Percentiles rank a stretch among this genome's conserved stretches.
Conservation (phyloP, 2,797 vertebrate genomes). For the Heteromormyrus szaboi region DNA sequence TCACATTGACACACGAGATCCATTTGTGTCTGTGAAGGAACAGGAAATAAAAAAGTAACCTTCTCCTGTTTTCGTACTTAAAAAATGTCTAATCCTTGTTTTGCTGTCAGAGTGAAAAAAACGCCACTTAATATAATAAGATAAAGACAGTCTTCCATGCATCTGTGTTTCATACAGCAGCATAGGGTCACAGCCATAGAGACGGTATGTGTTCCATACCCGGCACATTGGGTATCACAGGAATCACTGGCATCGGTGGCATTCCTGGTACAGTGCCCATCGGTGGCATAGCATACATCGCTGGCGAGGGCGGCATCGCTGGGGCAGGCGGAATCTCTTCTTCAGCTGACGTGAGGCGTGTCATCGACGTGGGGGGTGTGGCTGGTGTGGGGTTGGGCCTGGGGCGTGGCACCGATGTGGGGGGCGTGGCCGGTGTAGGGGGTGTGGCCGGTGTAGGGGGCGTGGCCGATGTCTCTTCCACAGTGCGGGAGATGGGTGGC, state of each 20-base stretch:
- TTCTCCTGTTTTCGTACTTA: neutral
- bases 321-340: neutral
- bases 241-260: slow-evolving; percentile 22
- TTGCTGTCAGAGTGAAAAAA: neutral
- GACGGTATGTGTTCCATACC: neutral
- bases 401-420: slow-evolving; percentile 3
- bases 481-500: neutral
- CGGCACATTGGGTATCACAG: neutral
- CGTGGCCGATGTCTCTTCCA: neutral
- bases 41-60: neutral
- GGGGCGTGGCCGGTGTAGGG: neutral
- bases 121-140: neutral
- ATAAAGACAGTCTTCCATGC: neutral
- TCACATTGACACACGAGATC: slow-evolving; percentile 47
- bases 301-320: slow-evolving; percentile 4
- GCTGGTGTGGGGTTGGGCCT: neutral
- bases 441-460: neutral
- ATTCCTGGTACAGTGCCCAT: slow-evolving; percentile 32
- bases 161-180: neutral
- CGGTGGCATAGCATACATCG: slow-evolving; percentile 17
- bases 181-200: neutral
- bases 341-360: slow-evolving; percentile 18
- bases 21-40: neutral
- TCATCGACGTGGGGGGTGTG: slow-evolving; percentile 5
- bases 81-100: neutral